Evolutionary conservation across 2,797 vertebrate species (phyloP), one percentile per base, ranked within the genome.

Genomic region (Halcyon badia): DNA sequence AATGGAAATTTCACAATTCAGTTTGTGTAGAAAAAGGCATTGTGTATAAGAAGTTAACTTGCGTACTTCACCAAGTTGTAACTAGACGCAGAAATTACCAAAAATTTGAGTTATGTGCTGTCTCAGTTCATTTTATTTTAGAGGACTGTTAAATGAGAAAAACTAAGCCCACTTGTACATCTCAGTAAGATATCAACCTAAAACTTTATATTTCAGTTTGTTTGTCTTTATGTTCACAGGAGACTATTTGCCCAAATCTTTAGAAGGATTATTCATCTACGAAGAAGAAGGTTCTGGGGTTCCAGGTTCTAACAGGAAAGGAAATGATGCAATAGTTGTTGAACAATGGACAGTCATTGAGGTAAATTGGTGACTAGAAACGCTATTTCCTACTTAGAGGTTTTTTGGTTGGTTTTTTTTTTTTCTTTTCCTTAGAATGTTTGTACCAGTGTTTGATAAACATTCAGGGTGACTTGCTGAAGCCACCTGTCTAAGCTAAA

Each of bases 261-360:
- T 99, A 97, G 99, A 99, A 94, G 99, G 99, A 16, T 96, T 99
- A 95, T 99, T 99, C 95, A 98, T 99, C 89, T 99, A 99, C 3
- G 99, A 99, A 97, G 99, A 99, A 97, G 98, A 98, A 94, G 97
- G 97, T 81, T 82, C 97, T 83, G 97, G 97, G 33, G 58, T 97
- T 89, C 99, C 99, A 14, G 99, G 99, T 72, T 96, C 97, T 54
- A 96, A 87, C 93, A 98, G 97, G 90, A 98, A 96, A 93, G 98
- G 97, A 98, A 99, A 99, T 69, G 99, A 99, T 98, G 99, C 99
- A 83, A 99, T 99, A 58, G 99, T 99, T 26, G 99, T 99, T 9
- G 99, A 99, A 97, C 99, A 99, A 97, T 99, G 99, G 99, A 99
- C 99, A 0, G 98, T 99, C 92, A 99, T 99, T 82, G 99, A 99